These are phyloP conservation scores for Ctenoplectra terminalis DNA, from an alignment of 1,140 invertebrate species.

Conservation along the genomic window DNA sequence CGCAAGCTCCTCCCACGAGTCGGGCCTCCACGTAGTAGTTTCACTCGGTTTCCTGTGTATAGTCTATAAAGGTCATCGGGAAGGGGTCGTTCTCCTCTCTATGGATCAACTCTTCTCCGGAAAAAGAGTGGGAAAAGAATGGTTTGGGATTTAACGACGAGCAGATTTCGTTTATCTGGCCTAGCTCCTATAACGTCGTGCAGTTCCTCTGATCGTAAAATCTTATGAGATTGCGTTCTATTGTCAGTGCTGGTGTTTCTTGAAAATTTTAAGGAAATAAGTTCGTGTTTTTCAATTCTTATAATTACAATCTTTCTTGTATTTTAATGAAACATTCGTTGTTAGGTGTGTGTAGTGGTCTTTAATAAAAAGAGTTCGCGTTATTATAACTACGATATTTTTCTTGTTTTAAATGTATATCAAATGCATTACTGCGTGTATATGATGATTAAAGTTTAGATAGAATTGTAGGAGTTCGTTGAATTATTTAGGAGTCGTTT, in stretches of 20 bases:
- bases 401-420: too few relatives aligned
- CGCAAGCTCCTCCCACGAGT: slow-evolving; percentile 16
- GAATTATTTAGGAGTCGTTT: too few relatives aligned
- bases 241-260: too few relatives aligned
- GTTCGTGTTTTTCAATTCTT: not conserved
- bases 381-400: too few relatives aligned
- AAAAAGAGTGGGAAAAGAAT: not conserved
- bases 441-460: not conserved
- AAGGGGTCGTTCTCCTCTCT: slow-evolving; percentile 32
- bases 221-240: not conserved
- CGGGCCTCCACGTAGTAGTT: not conserved
- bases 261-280: not conserved
- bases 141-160: not conserved
- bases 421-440: not conserved
- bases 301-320: not conserved
- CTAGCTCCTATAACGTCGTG: too few relatives aligned
- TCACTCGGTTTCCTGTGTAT: not conserved
- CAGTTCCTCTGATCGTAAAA: not conserved
- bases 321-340: too few relatives aligned
- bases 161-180: not conserved
- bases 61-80: slow-evolving; percentile 28
- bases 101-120: not conserved
- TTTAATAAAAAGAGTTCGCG: too few relatives aligned
- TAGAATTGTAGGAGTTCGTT: too few relatives aligned
- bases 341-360: too few relatives aligned